Conservation (phyloP, 1,140 invertebrate genomes). For the Saccostrea glomerata region DNA sequence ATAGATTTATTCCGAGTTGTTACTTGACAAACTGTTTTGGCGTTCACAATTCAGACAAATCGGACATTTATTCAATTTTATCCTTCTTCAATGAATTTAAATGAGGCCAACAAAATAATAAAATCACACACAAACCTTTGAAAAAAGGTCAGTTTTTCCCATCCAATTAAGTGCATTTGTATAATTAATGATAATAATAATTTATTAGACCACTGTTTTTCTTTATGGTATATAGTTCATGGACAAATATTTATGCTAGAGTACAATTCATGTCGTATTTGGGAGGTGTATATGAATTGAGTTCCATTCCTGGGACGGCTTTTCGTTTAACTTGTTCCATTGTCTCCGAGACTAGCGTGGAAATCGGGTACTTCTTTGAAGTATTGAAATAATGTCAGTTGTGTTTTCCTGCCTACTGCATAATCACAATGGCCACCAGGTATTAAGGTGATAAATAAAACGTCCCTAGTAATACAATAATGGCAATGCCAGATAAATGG, state of each 20-base stretch:
- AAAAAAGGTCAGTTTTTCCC: background rate
- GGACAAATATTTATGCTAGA: background rate
- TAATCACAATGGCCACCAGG: constrained; percentile 15
- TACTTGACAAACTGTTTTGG: background rate
- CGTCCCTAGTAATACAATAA: constrained; percentile 36
- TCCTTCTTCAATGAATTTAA: background rate
- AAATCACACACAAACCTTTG: background rate
- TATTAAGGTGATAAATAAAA: constrained; percentile 35
- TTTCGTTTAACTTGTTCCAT: constrained; percentile 24
- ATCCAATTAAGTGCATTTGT: background rate
- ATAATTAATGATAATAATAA: background rate
- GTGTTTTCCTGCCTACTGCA: constrained; percentile 35
- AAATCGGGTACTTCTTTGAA: constrained; percentile 33
- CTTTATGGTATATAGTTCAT: too few relatives aligned
- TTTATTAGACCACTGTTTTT: too few relatives aligned
- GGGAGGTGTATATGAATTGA: background rate
- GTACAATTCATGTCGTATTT: background rate
- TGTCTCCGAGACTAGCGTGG: constrained; percentile 15
- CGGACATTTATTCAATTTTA: background rate
- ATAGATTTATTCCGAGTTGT: background rate
- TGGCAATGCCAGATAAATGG: constrained; percentile 35
- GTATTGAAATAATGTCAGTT: constrained; percentile 33
- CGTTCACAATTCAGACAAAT: background rate
- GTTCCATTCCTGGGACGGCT: background rate
- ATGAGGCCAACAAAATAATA: background rate